phyloP scores from a whole-genome alignment of 2,888 invertebrate genomes.

The Drosophila pegasa region DNA sequence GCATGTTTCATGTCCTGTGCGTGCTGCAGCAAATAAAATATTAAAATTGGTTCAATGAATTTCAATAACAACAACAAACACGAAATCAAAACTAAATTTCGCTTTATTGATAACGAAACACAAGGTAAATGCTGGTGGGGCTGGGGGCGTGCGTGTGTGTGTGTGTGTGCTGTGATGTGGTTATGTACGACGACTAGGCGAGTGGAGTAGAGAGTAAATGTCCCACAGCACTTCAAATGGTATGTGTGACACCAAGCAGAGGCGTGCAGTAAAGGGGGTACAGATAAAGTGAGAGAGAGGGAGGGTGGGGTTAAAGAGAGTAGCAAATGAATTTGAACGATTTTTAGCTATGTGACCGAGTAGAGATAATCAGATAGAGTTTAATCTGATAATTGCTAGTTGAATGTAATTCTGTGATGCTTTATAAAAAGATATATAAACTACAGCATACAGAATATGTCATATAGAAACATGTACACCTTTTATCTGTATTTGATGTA shows the following conservation, averaged over 20 bases:
- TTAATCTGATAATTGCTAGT: no score
- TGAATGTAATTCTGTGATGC: no score
- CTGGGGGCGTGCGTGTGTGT: conserved; percentile 11
- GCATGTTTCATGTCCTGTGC: conserved; percentile 49
- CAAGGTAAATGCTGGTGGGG: conserved; percentile 50
- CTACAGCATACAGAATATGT: no score
- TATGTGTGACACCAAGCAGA: conserved; percentile 6
- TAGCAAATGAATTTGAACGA: no score
- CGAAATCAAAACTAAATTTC: conserved; percentile 82
- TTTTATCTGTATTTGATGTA: no score
- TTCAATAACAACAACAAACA: conserved; percentile 81
- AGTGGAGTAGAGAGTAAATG: conserved; percentile 9
- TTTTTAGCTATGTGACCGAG: no score
- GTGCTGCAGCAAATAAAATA: conserved; percentile 78
- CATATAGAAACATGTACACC: no score
- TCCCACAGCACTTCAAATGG: conserved; percentile 42
- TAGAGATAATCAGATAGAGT: no score
- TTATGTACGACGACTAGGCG: conserved; percentile 41
- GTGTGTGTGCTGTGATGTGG: conserved; percentile 48
- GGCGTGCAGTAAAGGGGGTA: conserved; percentile 1
- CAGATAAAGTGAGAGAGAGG: background rate
- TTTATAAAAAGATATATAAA: no score
- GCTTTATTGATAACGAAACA: conserved; percentile 79
- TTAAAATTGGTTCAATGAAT: conserved; percentile 82
- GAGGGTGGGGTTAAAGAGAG: no score